Evolutionary conservation across 2,113 vertebrate species (phyloP).

Genomic region (Antidorcas marsupialis): DNA sequence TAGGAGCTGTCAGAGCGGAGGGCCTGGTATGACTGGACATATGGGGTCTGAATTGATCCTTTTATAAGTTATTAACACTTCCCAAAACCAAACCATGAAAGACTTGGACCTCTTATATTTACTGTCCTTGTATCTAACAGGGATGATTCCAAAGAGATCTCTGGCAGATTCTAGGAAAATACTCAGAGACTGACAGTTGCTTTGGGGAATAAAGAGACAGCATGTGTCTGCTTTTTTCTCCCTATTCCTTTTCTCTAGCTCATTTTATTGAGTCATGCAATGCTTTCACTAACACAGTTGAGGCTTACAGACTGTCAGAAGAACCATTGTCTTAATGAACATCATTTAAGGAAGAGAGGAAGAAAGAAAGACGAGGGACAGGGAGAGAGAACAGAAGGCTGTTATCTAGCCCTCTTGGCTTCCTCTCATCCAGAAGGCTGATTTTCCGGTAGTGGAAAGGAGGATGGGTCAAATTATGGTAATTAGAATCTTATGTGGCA

Average conservation of each 20-base stretch:
- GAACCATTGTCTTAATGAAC: conserved; percentile 57
- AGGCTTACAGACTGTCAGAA: conserved; percentile 66
- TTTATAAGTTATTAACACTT: conserved; percentile 52
- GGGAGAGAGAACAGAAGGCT: conserved; percentile 64
- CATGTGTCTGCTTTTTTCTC: background rate
- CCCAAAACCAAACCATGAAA: conserved; percentile 13
- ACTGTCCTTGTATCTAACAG: background rate
- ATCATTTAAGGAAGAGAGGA: conserved; percentile 59
- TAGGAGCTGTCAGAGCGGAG: background rate
- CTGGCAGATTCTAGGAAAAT: conserved; percentile 44
- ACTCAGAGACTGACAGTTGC: conserved; percentile 41
- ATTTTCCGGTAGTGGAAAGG: conserved; percentile 53
- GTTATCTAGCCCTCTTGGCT: conserved; percentile 65
- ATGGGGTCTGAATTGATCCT: background rate
- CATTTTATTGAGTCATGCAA: conserved; percentile 63
- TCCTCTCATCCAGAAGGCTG: conserved; percentile 62
- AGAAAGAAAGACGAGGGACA: background rate
- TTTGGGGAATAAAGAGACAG: conserved; percentile 50
- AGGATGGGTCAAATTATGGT: conserved; percentile 69
- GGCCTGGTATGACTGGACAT: background rate
- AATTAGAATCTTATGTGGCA: conserved; percentile 65
- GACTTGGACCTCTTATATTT: conserved; percentile 27
- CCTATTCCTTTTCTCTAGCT: conserved; percentile 48
- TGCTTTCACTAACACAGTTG: conserved; percentile 64
- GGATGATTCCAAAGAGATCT: conserved; percentile 23